Conservation (phyloP, 2,797 vertebrate species). For the Dipus sagitta region DNA sequence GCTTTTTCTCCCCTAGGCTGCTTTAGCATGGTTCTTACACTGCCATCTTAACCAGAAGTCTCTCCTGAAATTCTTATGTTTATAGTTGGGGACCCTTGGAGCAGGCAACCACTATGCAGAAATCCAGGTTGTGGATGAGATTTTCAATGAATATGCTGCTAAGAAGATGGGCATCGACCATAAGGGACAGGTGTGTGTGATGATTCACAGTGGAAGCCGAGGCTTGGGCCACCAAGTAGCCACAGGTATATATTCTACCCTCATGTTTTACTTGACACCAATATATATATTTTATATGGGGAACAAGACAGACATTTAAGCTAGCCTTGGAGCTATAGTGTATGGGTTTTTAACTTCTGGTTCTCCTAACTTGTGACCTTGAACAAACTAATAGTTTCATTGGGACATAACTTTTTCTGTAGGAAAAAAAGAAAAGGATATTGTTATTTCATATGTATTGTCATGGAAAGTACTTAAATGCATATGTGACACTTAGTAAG, state of each 20-base stretch:
- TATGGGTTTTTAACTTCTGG: neutral
- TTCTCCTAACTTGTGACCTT: neutral
- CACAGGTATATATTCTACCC: slow-evolving; percentile 90
- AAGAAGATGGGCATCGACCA: slow-evolving; percentile 99
- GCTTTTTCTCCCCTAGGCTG: no score
- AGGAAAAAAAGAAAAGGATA: neutral
- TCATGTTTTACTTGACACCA: neutral
- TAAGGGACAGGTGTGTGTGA: slow-evolving; percentile 98
- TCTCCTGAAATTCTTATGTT: slow-evolving; percentile 48
- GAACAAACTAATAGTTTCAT: slow-evolving; percentile 18
- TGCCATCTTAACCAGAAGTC: no score
- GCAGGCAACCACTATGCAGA: slow-evolving; percentile 98
- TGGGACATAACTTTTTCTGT: slow-evolving; percentile 14
- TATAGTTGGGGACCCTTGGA: slow-evolving; percentile 96
- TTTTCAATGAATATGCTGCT: slow-evolving; percentile 98
- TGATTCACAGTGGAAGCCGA: slow-evolving; percentile 99
- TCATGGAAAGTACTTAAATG: neutral
- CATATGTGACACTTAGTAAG: neutral
- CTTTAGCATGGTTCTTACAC: no score
- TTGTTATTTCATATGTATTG: neutral
- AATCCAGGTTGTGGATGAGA: slow-evolving; percentile 99
- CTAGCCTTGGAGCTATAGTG: neutral
- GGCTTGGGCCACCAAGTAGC: slow-evolving; percentile 98
- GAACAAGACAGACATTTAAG: slow-evolving; percentile 17
- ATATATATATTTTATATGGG: neutral